Evolutionary conservation across 1,140 invertebrate species (phyloP), one percentile per base, ranked within the genome.

Genomic region (Thereuonema tuberculata): DNA sequence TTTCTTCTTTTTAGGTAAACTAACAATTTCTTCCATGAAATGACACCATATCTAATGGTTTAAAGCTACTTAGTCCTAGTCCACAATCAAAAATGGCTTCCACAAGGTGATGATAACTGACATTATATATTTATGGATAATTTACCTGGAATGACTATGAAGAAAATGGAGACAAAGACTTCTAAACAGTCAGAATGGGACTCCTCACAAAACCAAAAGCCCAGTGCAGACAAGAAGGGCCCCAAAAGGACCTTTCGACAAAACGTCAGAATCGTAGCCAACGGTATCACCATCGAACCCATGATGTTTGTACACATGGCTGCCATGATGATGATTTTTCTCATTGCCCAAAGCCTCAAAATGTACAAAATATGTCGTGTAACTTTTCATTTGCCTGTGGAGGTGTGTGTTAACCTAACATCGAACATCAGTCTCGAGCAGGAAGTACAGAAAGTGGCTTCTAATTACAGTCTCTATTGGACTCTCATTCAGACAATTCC

Each of bases 201-300:
- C n/a, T n/a, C n/a, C n/a, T n/a, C n/a, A n/a, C n/a, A n/a, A n/a
- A n/a, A n/a, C n/a, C n/a, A n/a, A n/a, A n/a, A n/a, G n/a, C n/a
- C n/a, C n/a, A n/a, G n/a, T n/a, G n/a, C n/a, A n/a, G n/a, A 59
- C 50, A 71, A 73, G 23, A 65, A 80, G 78, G 78, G 72, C 80
- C 82, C 14, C 83, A 83, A 26, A 83, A 85, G 71, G 81, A 43
- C 37, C 9, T 43, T 43, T 85, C 47, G 79, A 80, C 65, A 82
- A 84, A 63, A 79, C 84, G 64, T 52, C 49, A 21, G 9, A 9
- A 15, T 15, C 49, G 49, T 15, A 14, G 9, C 12, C 24, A 52
- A 52, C 9, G 23, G 23, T 21, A 52, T 52, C 15, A 52, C 49
- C 24, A 21, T 52, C 15, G 49, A 52, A 21, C 49, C 49, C 49